phyloP scores from a whole-genome alignment of 2,888 invertebrate genomes.

The Ligdia adustata region DNA sequence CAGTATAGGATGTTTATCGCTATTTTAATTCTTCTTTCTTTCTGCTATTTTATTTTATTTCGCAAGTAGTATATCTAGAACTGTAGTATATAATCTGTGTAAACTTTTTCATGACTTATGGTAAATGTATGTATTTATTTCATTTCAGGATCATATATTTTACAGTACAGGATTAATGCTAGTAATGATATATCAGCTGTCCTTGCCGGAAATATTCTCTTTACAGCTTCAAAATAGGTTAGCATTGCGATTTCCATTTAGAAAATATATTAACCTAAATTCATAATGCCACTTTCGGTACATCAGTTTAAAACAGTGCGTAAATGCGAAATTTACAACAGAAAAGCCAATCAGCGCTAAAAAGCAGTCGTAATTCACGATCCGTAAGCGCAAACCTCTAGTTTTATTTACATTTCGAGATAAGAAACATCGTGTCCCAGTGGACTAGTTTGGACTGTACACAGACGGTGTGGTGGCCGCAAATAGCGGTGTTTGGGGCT shows the following conservation, averaged over 20 bases:
- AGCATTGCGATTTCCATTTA: not conserved
- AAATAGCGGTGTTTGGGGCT: slow-evolving; percentile 34
- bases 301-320: slow-evolving; percentile 7
- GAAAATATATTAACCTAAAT: not conserved
- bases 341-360: slow-evolving; percentile 28
- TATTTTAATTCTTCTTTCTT: no score
- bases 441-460: slow-evolving; percentile 39
- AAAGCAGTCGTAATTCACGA: slow-evolving; percentile 30
- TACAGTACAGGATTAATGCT: no score
- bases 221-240: not conserved
- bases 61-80: no score
- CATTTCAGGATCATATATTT: no score
- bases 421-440: slow-evolving; percentile 62
- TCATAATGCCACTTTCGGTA: not conserved
- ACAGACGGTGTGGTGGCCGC: slow-evolving; percentile 31
- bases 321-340: slow-evolving; percentile 11
- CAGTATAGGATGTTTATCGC: no score
- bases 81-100: no score
- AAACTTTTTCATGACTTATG: no score
- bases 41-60: no score
- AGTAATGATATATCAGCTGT: no score
- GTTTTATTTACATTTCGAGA: slow-evolving; percentile 63
- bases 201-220: no score
- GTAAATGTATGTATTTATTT: no score
- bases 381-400: slow-evolving; percentile 33